phyloP scores from a whole-genome alignment of 2,797 vertebrate genomes.

The Cirrhinus mrigala region DNA sequence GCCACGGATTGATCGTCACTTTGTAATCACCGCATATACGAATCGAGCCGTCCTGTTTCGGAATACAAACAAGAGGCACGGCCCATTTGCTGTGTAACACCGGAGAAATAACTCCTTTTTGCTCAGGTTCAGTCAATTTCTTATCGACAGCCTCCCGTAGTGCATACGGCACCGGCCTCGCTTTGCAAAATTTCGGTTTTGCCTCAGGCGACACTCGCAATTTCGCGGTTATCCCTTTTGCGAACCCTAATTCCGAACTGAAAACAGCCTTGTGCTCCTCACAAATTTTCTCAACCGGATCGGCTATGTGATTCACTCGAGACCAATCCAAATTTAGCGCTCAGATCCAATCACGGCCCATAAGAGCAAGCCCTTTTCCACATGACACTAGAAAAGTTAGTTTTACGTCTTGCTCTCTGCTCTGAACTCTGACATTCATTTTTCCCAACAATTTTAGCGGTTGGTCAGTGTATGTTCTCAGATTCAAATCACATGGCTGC shows the following conservation, averaged over 20 bases:
- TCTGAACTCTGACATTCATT: no score
- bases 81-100: slow-evolving; percentile 17
- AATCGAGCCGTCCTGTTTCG: neutral
- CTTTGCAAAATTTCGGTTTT: slow-evolving; percentile 1
- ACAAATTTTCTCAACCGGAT: neutral
- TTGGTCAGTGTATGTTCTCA: slow-evolving; percentile 32
- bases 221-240: no score
- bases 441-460: neutral
- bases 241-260: neutral
- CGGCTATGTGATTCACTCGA: neutral
- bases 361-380: neutral
- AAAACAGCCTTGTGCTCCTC: neutral
- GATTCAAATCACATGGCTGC: neutral
- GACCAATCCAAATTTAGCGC: neutral
- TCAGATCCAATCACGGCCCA: no score
- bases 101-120: slow-evolving; percentile 18
- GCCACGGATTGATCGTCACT: slow-evolving; percentile 47
- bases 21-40: slow-evolving; percentile 32
- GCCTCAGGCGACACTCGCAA: neutral
- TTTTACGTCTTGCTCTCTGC: no score
- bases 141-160: neutral
- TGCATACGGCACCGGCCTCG: neutral
- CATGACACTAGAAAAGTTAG: neutral
- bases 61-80: neutral
- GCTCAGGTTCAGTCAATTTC: neutral